Evolutionary conservation across 1,140 invertebrate genomes (phyloP).

Genomic region (Lucilia cuprina): DNA sequence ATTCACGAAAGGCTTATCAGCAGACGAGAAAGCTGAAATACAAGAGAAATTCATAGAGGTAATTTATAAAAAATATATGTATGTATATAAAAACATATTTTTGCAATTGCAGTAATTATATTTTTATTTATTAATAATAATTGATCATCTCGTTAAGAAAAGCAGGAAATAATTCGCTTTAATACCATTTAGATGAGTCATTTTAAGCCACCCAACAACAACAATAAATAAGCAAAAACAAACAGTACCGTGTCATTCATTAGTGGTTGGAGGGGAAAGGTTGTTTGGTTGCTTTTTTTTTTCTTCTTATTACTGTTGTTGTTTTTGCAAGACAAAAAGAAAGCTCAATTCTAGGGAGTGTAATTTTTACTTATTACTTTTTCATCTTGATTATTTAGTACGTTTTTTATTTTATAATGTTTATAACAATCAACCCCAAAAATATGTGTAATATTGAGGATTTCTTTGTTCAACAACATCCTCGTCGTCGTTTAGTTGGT

Average conservation of each 20-base stretch:
- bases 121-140: neutral
- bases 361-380: neutral
- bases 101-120: constrained; percentile 4
- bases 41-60: constrained; percentile 62
- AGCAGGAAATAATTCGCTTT: neutral
- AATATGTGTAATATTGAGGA: neutral
- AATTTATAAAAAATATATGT: constrained; percentile 35
- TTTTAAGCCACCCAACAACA: neutral
- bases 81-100: neutral
- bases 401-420: neutral
- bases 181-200: constrained; percentile 22
- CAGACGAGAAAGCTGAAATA: constrained; percentile 61
- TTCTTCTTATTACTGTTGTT: neutral
- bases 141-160: neutral
- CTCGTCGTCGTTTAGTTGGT: neutral
- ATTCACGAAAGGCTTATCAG: constrained; percentile 60
- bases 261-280: neutral
- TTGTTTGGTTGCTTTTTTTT: constrained; percentile 1
- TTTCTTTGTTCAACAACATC: constrained; percentile 23
- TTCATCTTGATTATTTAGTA: neutral
- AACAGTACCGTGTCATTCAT: neutral
- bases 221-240: too few species aligned
- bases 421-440: constrained; percentile 25
- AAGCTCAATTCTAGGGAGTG: neutral
- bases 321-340: neutral